Conservation (phyloP, 2,888 invertebrate species). For the Spicauda simplicius region DNA sequence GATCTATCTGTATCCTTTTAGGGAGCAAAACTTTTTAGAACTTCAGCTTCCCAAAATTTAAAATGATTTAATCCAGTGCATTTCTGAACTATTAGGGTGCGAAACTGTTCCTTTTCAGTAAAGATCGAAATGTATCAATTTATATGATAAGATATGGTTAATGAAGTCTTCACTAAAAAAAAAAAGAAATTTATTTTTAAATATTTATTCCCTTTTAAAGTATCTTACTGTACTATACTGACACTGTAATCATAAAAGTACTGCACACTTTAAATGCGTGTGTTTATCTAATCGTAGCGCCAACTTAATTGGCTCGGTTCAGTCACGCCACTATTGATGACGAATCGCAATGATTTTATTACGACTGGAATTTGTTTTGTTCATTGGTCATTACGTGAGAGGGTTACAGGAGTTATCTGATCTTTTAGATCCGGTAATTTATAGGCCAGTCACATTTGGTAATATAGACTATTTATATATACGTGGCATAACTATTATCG, state of each 20-base stretch:
- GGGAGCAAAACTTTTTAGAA: too few relatives aligned
- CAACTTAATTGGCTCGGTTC: conserved; percentile 68
- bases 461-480: conserved; percentile 8
- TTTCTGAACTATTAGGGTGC: too few relatives aligned
- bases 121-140: too few relatives aligned
- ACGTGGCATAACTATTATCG: neutral
- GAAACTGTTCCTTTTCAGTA: too few relatives aligned
- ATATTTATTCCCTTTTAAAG: neutral
- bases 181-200: too few relatives aligned
- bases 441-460: conserved; percentile 39
- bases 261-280: conserved; percentile 10
- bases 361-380: conserved; percentile 60
- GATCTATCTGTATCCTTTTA: too few relatives aligned
- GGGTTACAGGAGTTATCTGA: conserved; percentile 44
- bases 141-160: too few relatives aligned
- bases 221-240: neutral
- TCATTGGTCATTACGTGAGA: conserved; percentile 2
- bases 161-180: too few relatives aligned
- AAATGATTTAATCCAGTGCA: too few relatives aligned
- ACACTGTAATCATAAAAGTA: neutral
- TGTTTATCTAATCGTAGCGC: conserved; percentile 67
- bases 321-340: conserved; percentile 75
- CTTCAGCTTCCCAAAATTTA: too few relatives aligned
- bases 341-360: conserved; percentile 60
- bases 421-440: conserved; percentile 37